phyloP scores from a whole-genome alignment of 2,113 vertebrate species.

The Salvelinus fontinalis region DNA sequence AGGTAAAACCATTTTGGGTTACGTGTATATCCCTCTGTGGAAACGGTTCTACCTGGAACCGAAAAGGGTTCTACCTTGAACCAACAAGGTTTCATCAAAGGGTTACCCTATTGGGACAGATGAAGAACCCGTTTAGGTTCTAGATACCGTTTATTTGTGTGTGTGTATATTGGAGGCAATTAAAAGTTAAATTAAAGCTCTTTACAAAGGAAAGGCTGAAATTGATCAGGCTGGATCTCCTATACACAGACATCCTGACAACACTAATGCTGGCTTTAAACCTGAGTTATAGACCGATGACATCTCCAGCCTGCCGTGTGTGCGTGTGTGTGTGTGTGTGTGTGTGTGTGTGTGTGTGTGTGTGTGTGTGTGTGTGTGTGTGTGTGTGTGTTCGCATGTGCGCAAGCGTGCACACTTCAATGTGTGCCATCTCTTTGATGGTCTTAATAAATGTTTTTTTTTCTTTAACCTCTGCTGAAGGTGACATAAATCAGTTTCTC shows the following conservation, averaged over 20 bases:
- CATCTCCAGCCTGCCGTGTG: neutral
- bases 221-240: neutral
- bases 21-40: too few relatives aligned
- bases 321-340: neutral
- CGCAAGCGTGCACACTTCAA: neutral
- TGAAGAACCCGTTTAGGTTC: too few relatives aligned
- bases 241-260: neutral
- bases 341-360: neutral
- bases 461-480: conserved; percentile 65
- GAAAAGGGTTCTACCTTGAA: too few relatives aligned
- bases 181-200: conserved; percentile 1
- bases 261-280: neutral
- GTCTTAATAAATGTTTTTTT: conserved; percentile 49
- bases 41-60: too few relatives aligned
- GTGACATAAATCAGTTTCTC: conserved; percentile 81
- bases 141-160: neutral
- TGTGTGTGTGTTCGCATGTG: neutral
- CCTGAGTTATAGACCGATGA: conserved; percentile 1
- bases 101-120: neutral
- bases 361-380: too few relatives aligned
- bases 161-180: neutral
- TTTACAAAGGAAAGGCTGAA: neutral
- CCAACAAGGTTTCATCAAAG: too few relatives aligned
- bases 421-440: conserved; percentile 34
- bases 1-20: too few relatives aligned